Evolutionary conservation across 1,140 invertebrate species (phyloP), one percentile per base, ranked within the genome.

Genomic region (Trichonephila inaurata): DNA sequence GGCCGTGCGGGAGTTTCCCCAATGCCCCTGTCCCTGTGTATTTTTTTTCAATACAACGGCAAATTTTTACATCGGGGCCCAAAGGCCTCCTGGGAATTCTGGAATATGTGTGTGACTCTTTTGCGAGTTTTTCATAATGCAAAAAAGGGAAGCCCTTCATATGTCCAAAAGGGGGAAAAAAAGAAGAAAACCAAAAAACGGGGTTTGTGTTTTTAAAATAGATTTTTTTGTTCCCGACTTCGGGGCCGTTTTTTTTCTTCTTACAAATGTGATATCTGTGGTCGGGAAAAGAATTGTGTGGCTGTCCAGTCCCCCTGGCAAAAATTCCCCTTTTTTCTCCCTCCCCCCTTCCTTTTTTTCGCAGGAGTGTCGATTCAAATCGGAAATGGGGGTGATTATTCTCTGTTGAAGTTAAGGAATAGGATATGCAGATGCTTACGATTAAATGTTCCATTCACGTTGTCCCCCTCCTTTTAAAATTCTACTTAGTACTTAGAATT

Each of bases 161-260:
- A 64, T 60, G 21, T 6, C n/a, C 28, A 89, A 64, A 89, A 51
- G 51, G 10, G 10, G 28, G 3, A 40, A 40, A 69, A 62, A 89
- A 85, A 60, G 44, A 51, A 51, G 72, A 12, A 62, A 82, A 62
- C 72, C 89, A 91, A 91, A 82, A 91, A 91, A 91, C 89, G 89
- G 40, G 44, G 61, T 82, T 81, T 91, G 89, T 82, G 69, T n/a
- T 81, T n/a, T 12, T 60, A 82, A 91, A 81, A 91, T 81, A 91
- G 51, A 51, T n/a, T 51, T 91, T 82, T 66, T 33, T 58, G 82
- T 64, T 91, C 18, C 44, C 28, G 72, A 82, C 72, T 82, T 91
- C 33, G 14, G 18, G 33, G 77, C 44, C 19, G 40, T 24, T 28
- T 61, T 28, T 61, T 66, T 40, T 88, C 33, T 64, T 88, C 61